Base-by-base conservation (phyloP, 2,113 vertebrate species). In the Osmerus mordax region DNA sequence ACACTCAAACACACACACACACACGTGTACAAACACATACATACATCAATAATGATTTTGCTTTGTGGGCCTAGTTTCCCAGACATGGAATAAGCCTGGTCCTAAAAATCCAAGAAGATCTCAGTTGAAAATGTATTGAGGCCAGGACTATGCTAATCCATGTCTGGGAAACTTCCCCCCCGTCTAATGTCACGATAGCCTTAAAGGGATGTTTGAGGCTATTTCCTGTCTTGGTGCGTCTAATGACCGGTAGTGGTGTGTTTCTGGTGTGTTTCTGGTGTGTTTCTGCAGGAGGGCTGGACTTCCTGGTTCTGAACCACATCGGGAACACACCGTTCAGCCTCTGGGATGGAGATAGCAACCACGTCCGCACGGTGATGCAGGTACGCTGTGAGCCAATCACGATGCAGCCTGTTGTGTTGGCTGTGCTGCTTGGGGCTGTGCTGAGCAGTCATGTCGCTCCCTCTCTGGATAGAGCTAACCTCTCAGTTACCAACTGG, bases 251-350 rank as follows among this genome's bases (percentile, higher is more conserved):
- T 16, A 14, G 54, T 21, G 29, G 36, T 51, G 25, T 25, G 25
- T 25, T 25, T 25, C 41, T 53, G 13, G 18, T 55, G 11, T 11
- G 32, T 11, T 29, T 75, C 41, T 53, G 13, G 18, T 55, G 11
- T 11, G 32, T 11, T 29, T 75, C 4, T 65, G 0, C 79, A 93
- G 92, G 89, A 4, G 90, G 91, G 5, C 79, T 92, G 85, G 92
- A 92, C 69, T 92, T 87, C 70, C 76, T 93, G 1, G 90, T 93
- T 68, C 29, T 93, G 73, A 93, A 92, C 74, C 93, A 93, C 78
- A 75, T 93, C 0, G 91, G 92, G 6, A 0, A 4, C 0, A 84
- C 67, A 18, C 71, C 75, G 14, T 89, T 92, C 67, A 78, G 80
- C 75, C 81, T 84, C 79, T 88, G 89, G 88, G 18, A 56, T 0